Conservation (phyloP, 2,797 vertebrate species). For the Sylvilagus floridanus region DNA sequence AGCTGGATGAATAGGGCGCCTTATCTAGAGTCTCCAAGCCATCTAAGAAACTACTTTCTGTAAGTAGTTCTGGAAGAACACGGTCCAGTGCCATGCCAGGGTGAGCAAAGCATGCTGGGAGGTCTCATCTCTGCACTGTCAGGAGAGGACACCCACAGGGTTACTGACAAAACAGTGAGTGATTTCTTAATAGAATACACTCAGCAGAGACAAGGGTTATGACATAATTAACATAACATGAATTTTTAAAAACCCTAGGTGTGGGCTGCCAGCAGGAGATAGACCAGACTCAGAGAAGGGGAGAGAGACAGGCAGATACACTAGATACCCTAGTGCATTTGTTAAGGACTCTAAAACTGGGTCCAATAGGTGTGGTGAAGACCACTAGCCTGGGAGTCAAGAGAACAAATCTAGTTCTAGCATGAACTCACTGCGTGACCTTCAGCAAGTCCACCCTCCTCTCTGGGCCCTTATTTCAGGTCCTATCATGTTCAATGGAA, state of each 20-base stretch:
- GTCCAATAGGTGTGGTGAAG: background rate
- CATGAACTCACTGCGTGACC: background rate
- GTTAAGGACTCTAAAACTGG: background rate
- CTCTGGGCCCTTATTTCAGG: background rate
- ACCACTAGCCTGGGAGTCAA: background rate
- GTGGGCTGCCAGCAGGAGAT: background rate
- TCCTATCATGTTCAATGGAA: background rate
- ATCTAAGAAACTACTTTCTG: background rate
- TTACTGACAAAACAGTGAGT: slow-evolving; percentile 58
- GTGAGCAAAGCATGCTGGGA: slow-evolving; percentile 6
- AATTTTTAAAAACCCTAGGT: slow-evolving; percentile 14
- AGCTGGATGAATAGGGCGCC: background rate
- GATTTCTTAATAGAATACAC: slow-evolving; percentile 24
- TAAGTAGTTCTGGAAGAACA: background rate
- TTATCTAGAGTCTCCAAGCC: background rate
- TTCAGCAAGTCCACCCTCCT: background rate
- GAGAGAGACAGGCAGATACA: background rate
- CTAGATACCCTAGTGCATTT: background rate
- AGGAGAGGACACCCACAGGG: background rate
- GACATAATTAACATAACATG: slow-evolving; percentile 39
- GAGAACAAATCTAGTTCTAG: background rate
- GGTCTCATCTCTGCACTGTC: background rate
- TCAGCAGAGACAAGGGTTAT: slow-evolving; percentile 39
- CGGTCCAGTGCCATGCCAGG: background rate
- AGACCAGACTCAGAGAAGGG: background rate